Conservation (phyloP, 2,797 vertebrate species). For the Sitta carolinensis region DNA sequence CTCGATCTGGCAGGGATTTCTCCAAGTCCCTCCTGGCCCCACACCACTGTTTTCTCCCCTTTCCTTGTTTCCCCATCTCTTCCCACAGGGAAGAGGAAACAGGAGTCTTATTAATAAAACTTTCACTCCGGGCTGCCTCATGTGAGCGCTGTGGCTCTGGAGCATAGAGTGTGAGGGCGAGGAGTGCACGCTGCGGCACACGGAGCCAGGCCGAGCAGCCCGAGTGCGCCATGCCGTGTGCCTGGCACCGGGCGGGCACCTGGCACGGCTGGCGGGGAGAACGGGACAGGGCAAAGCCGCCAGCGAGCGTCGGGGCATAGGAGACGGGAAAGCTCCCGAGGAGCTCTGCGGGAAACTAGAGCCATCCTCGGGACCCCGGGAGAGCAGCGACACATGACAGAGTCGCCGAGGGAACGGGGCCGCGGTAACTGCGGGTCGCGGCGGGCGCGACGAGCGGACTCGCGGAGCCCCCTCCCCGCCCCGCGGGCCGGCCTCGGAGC, state of each 20-base stretch:
- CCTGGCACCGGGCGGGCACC: background rate
- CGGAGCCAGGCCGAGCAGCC: background rate
- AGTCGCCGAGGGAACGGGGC: too few species aligned
- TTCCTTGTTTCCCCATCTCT: background rate
- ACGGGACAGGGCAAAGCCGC: background rate
- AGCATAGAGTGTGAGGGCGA: rapidly evolving
- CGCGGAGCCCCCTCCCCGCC: too few species aligned
- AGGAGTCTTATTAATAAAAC: background rate
- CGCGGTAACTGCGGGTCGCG: rapidly evolving
- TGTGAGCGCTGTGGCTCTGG: rapidly evolving
- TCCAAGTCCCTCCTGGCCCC: rapidly evolving
- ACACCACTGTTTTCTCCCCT: background rate
- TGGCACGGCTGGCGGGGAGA: background rate
- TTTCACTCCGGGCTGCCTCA: background rate
- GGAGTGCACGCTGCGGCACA: rapidly evolving
- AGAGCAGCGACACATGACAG: background rate
- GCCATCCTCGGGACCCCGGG: too few species aligned
- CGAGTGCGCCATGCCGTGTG: rapidly evolving
- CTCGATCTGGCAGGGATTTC: rapidly evolving
- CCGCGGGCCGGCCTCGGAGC: too few species aligned
- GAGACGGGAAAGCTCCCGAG: background rate
- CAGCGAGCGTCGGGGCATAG: background rate
- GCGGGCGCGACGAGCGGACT: rapidly evolving
- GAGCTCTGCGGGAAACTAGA: background rate
- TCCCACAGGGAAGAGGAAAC: background rate